Evolutionary conservation across 2,888 invertebrate genomes (phyloP).

Genomic region (Mamestra brassicae): DNA sequence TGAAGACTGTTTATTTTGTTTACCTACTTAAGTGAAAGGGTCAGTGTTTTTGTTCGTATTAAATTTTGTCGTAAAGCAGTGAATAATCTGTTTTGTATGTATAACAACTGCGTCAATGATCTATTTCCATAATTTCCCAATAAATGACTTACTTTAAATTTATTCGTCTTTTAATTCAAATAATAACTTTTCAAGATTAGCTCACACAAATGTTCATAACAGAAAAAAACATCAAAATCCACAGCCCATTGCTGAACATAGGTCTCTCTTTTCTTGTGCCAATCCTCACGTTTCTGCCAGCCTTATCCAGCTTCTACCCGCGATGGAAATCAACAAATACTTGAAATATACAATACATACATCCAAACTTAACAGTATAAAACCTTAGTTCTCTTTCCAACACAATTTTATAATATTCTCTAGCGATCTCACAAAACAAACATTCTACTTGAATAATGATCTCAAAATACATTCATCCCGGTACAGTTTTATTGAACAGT

Average conservation of each 20-base stretch:
- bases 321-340: too few relatives aligned
- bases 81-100: neutral
- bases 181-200: neutral
- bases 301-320: too few relatives aligned
- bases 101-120: neutral
- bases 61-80: neutral
- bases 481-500: constrained; percentile 49
- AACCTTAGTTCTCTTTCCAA: neutral
- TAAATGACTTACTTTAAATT: constrained; percentile 18
- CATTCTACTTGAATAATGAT: constrained; percentile 35
- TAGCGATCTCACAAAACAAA: constrained; percentile 20
- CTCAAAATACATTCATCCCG: constrained; percentile 37
- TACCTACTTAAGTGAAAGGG: neutral
- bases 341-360: too few relatives aligned
- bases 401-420: neutral
- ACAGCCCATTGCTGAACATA: too few relatives aligned
- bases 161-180: neutral
- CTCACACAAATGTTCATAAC: neutral
- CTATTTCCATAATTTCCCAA: neutral
- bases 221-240: too few relatives aligned
- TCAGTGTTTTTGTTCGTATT: neutral
- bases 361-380: too few relatives aligned
- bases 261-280: too few relatives aligned
- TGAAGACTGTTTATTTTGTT: neutral
- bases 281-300: too few relatives aligned